Base-by-base conservation (phyloP, 2,888 invertebrate genomes). In the Timema podura region DNA sequence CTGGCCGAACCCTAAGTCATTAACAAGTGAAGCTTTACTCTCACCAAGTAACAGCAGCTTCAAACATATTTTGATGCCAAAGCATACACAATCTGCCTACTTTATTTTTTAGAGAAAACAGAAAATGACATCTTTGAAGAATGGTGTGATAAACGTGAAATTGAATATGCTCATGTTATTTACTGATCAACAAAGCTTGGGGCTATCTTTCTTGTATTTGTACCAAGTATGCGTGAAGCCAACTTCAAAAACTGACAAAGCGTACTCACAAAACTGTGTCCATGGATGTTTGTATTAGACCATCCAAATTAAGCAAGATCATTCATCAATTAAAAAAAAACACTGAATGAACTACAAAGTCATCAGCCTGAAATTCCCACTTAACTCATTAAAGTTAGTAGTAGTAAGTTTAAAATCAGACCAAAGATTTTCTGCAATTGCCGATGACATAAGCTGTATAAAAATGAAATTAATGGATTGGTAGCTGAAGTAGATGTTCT, bases 291-390 rank as follows among this genome's bases (percentile, higher is more conserved):
- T 30, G 30, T 30, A 30, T 30, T 3, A 30, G 30, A 30, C 3
- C 30, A 30, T 30, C 30, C 3, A 2, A 30, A 30, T 30, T 30
- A 30, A 1, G 30, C 30, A 30, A 30, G 30, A 30, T 2, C 3
- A 30, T 3, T 30, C 30, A 30, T 3, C 30, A 30, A 30, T 30
- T 30, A n/a, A n/a, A n/a, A n/a, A n/a, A 61, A 61, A 61, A 44
- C 61, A 44, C 13, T 61, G 61, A 61, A 61, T 61, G 61, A 61
- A 30, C 16, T 61, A 61, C 44, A 61, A 61, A 61, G 44, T 45
- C 5, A 0, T 61, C 44, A 30, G 30, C 61, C 30, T 45, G 30
- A 61, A 30, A 61, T 61, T 61, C 13, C 2, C 45, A 45, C 61
- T 61, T 2, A 61, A 61, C 45, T 61, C 61, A 44, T 61, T 5